These are phyloP conservation scores for Gryon sp. DNA, from an alignment of 1,140 invertebrate genomes.

Conservation along the genomic window DNA sequence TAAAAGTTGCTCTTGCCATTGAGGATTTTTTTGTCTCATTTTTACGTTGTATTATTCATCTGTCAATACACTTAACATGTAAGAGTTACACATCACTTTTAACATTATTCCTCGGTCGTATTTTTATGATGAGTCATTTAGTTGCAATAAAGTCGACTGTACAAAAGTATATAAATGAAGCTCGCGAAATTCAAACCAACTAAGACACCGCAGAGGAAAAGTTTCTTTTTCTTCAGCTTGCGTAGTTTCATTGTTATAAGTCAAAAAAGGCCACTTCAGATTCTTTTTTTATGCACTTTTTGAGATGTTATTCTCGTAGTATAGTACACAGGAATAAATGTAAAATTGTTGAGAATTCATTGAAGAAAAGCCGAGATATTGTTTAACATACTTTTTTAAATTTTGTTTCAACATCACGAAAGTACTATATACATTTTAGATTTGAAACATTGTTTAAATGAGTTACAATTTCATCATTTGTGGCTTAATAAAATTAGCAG, in stretches of 20 bases:
- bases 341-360: background rate
- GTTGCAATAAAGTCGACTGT: constrained; percentile 6
- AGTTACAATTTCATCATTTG: too few relatives aligned
- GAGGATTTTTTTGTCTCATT: background rate
- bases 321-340: background rate
- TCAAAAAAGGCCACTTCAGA: constrained; percentile 32
- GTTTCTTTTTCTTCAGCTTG: constrained; percentile 15
- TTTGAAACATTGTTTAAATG: too few relatives aligned
- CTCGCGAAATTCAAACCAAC: constrained; percentile 13
- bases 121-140: constrained; percentile 27
- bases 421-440: too few relatives aligned
- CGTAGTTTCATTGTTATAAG: constrained; percentile 39
- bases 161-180: constrained; percentile 30
- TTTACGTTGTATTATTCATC: constrained; percentile 26
- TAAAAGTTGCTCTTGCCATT: too few relatives aligned
- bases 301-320: constrained; percentile 30
- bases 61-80: constrained; percentile 11
- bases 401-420: too few relatives aligned
- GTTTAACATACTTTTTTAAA: too few relatives aligned
- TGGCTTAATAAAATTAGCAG: too few relatives aligned
- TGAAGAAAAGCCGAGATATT: background rate
- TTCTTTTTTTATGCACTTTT: constrained; percentile 22
- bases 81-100: constrained; percentile 20
- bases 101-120: constrained; percentile 10
- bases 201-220: constrained; percentile 12